A percentile compares a stretch with the other conserved stretches of the same genome.
phyloP scores from a whole-genome alignment of 2,888 invertebrate species.

The Pheosia tremula region DNA sequence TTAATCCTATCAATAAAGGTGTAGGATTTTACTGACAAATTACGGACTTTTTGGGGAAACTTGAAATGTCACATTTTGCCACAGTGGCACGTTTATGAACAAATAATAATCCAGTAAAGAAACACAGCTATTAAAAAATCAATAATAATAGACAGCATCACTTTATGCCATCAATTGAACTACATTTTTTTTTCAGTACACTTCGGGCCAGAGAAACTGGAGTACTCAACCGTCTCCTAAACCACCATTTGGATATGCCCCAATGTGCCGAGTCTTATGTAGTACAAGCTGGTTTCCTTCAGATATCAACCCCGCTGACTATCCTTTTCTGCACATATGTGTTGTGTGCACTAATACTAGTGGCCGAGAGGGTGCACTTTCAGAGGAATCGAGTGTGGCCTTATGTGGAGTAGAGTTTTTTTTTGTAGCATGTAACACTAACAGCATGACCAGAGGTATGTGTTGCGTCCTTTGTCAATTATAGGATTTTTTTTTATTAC shows the following conservation, averaged over 20 bases:
- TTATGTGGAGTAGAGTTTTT: slow-evolving; percentile 46
- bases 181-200: slow-evolving; percentile 41
- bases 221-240: slow-evolving; percentile 34
- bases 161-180: too few relatives aligned
- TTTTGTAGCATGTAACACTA: not conserved
- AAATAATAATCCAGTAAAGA: too few relatives aligned
- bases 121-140: too few relatives aligned
- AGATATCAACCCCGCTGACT: slow-evolving; percentile 45
- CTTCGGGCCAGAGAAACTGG: slow-evolving; percentile 56
- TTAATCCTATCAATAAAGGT: too few relatives aligned
- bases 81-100: too few relatives aligned
- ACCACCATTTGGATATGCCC: slow-evolving; percentile 21
- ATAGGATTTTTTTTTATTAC: too few relatives aligned
- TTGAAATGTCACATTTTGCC: too few relatives aligned
- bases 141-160: too few relatives aligned
- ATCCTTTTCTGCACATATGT: slow-evolving; percentile 35
- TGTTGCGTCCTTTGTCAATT: too few relatives aligned
- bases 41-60: too few relatives aligned
- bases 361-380: slow-evolving; percentile 45
- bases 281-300: slow-evolving; percentile 39
- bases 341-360: slow-evolving; percentile 40
- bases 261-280: slow-evolving; percentile 30
- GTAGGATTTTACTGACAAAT: too few relatives aligned
- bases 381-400: slow-evolving; percentile 48
- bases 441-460: not conserved